These are phyloP conservation scores for Distichodus sexfasciatus DNA, from an alignment of 2,797 vertebrate genomes.

Conservation along the genomic window DNA sequence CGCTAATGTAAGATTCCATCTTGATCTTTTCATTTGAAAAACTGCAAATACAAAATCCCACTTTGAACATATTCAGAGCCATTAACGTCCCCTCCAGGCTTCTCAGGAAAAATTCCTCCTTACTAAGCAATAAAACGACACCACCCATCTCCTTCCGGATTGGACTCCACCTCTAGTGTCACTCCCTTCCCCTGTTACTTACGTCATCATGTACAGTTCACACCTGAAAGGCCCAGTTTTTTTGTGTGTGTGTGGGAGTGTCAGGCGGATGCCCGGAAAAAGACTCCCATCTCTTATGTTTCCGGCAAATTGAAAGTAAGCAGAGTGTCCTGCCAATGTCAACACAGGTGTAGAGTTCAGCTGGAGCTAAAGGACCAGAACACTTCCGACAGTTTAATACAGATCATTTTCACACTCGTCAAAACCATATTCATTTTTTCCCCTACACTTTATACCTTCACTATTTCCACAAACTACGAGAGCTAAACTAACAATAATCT, in stretches of 20 bases:
- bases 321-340: constrained; percentile 61
- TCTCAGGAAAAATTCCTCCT: not conserved
- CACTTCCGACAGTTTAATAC: too few relatives aligned
- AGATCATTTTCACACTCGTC: too few relatives aligned
- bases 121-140: constrained; percentile 6
- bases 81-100: constrained; percentile 12
- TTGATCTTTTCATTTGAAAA: too few relatives aligned
- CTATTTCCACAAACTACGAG: too few relatives aligned
- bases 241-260: not conserved
- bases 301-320: constrained; percentile 42
- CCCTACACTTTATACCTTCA: too few relatives aligned
- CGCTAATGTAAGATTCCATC: too few relatives aligned
- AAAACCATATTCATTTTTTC: too few relatives aligned
- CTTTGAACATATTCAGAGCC: not conserved
- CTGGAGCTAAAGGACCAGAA: too few relatives aligned
- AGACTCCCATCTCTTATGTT: constrained; percentile 52
- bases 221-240: constrained; percentile 26
- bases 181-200: not conserved
- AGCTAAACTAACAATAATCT: too few relatives aligned
- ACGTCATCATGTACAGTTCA: constrained; percentile 23
- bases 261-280: not conserved
- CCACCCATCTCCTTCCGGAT: constrained; percentile 14
- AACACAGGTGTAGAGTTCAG: constrained; percentile 65
- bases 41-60: too few relatives aligned
- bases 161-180: constrained; percentile 1